Base-by-base conservation (phyloP, 1,140 invertebrate species). In the Cotesia chilonis region DNA sequence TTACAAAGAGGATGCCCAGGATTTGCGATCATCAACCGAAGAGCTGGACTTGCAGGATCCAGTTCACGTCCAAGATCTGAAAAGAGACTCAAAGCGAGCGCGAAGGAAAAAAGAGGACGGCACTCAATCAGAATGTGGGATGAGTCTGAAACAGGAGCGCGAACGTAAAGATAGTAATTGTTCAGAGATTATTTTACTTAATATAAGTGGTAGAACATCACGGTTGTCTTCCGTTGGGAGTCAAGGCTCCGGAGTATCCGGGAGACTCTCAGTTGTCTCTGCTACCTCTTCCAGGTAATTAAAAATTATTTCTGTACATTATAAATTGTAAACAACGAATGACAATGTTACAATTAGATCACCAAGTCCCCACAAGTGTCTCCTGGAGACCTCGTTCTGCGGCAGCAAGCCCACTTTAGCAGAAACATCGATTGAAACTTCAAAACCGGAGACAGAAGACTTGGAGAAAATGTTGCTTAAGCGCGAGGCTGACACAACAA, bases 361-460 rank as follows among this genome's bases (percentile, higher is more conserved):
- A 6, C 94, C 94, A 0, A 96, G 94, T 37, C 95, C 95, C 4
- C 94, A 96, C 85, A 93, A 93, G 84, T 95, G 95, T 90, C 85
- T 95, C 20, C 87, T 96, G 20, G 94, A 96, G 85, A 96, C 94
- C 0, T 96, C 94, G 0, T 96, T 96, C 81, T 96, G 94, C 80
- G 95, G 95, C 0, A 92, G 91, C 63, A 94, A 93, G 78, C 92
- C 92, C 59, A 82, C 81, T 0, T 59, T 86, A 66, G 78, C 80
- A 4, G 82, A 84, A 70, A 83, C 84, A 71, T 60, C 83, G 17
- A 85, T 81, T 41, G 86, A 86, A 52, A 81, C 83, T 14, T 82
- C 83, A 36, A 89, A 89, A 77, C 81, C 82, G 3, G 89, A 90
- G 70, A 85, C 87, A 0, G 89, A 91, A 61, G 88, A 90, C 47